phyloP scores from a whole-genome alignment of 1,140 invertebrate genomes.

The Onthophagus taurus region DNA sequence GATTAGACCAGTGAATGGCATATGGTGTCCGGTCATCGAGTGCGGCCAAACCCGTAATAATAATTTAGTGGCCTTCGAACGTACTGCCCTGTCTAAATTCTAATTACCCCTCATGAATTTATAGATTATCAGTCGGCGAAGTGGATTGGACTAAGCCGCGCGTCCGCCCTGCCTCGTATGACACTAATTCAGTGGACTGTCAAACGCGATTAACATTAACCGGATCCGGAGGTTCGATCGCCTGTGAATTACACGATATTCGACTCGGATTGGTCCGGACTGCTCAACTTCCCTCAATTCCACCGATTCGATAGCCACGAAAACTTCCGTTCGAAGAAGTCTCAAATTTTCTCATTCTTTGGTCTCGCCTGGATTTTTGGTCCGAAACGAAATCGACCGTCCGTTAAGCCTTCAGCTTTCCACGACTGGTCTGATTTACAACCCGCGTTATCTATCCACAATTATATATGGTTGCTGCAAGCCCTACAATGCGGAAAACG shows the following conservation, averaged over 20 bases:
- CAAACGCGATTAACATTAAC: conserved; percentile 14
- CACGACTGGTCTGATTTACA: too few relatives aligned
- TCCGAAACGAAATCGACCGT: too few relatives aligned
- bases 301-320: too few relatives aligned
- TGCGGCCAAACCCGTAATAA: conserved; percentile 10
- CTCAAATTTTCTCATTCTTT: too few relatives aligned
- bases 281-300: too few relatives aligned
- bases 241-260: conserved; percentile 12
- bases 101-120: conserved; percentile 13
- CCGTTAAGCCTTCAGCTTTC: too few relatives aligned
- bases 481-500: not conserved
- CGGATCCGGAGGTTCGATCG: conserved; percentile 8
- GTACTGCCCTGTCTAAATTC: conserved; percentile 9
- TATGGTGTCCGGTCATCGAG: conserved; percentile 7
- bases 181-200: conserved; percentile 11
- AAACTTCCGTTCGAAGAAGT: too few relatives aligned
- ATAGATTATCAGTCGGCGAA: conserved; percentile 8
- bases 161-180: not conserved
- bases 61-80: conserved; percentile 9
- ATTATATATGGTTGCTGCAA: too few relatives aligned
- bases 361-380: too few relatives aligned
- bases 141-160: not conserved
- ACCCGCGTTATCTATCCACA: too few relatives aligned
- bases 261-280: not conserved
- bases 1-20: conserved; percentile 3